These are phyloP conservation scores for Damaliscus lunatus DNA, from an alignment of 2,113 vertebrate genomes.

Conservation along the genomic window DNA sequence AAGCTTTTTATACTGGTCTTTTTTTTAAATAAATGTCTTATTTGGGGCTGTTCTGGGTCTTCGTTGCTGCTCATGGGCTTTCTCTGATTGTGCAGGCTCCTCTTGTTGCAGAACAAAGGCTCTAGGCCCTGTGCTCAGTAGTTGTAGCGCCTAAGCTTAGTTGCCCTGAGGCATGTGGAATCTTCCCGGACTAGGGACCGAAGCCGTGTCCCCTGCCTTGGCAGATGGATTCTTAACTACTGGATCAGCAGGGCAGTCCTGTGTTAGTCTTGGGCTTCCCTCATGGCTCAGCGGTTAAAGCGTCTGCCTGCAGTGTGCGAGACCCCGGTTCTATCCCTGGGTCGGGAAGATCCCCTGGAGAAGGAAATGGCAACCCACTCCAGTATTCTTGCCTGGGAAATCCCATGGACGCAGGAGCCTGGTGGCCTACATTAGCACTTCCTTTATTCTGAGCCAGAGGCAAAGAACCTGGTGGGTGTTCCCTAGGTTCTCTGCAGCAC, in stretches of 20 bases:
- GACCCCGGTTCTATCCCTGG: no score
- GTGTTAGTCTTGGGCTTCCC: background rate
- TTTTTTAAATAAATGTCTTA: background rate
- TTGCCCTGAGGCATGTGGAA: background rate
- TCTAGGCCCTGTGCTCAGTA: background rate
- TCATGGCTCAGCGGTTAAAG: no score
- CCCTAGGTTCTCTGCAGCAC: background rate
- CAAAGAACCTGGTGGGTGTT: background rate
- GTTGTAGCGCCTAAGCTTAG: background rate
- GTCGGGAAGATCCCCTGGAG: no score
- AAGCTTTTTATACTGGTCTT: background rate
- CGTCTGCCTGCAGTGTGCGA: no score
- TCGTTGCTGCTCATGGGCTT: background rate
- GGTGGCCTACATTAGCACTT: background rate
- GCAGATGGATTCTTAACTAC: background rate
- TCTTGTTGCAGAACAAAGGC: background rate
- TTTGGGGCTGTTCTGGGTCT: background rate
- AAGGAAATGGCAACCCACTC: no score
- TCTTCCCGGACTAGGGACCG: rapidly evolving
- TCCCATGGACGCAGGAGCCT: no score
- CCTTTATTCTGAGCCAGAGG: background rate
- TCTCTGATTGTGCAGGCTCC: background rate
- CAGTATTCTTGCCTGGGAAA: no score
- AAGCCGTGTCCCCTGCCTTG: background rate
- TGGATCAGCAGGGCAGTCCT: background rate